Conservation (phyloP, 2,888 invertebrate genomes). For the Euproctis similis region DNA sequence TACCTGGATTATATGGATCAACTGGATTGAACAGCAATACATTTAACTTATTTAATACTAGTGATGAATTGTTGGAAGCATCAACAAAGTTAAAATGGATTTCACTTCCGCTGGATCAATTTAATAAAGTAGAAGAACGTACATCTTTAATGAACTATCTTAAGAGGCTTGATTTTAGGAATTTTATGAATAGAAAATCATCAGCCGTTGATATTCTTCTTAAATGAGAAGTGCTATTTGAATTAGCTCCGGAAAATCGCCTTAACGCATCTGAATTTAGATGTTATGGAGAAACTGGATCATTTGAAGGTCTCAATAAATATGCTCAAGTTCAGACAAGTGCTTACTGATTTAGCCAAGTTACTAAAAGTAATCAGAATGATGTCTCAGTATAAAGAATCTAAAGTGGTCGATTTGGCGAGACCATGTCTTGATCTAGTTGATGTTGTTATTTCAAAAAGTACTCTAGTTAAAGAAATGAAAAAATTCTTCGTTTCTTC, state of each 20-base stretch:
- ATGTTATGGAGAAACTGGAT: conserved; percentile 59
- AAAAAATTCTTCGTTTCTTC: conserved; percentile 57
- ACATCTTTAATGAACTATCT: conserved; percentile 59
- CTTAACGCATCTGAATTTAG: conserved; percentile 53
- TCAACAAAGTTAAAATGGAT: conserved; percentile 38
- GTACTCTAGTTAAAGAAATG: conserved; percentile 59
- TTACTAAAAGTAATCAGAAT: conserved; percentile 38
- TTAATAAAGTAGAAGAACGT: conserved; percentile 36
- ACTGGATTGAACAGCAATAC: no score
- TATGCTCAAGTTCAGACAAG: conserved; percentile 50
- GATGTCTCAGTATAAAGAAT: conserved; percentile 28
- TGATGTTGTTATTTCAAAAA: conserved; percentile 57
- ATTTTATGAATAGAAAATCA: conserved; percentile 52
- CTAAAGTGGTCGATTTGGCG: conserved; percentile 58
- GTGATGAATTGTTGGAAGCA: conserved; percentile 17
- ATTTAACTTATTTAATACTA: no score
- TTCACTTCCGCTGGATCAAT: conserved; percentile 53
- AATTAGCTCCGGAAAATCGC: conserved; percentile 57
- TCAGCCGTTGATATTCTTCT: conserved; percentile 37
- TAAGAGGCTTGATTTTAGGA: conserved; percentile 45
- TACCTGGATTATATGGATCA: no score
- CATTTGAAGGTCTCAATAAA: conserved; percentile 38
- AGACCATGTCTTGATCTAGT: conserved; percentile 55
- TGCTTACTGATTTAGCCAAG: conserved; percentile 50
- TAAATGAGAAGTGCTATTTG: conserved; percentile 44